These are phyloP conservation scores for Minunthozetes semirufus DNA, from an alignment of 2,888 invertebrate species.

Conservation along the genomic window DNA sequence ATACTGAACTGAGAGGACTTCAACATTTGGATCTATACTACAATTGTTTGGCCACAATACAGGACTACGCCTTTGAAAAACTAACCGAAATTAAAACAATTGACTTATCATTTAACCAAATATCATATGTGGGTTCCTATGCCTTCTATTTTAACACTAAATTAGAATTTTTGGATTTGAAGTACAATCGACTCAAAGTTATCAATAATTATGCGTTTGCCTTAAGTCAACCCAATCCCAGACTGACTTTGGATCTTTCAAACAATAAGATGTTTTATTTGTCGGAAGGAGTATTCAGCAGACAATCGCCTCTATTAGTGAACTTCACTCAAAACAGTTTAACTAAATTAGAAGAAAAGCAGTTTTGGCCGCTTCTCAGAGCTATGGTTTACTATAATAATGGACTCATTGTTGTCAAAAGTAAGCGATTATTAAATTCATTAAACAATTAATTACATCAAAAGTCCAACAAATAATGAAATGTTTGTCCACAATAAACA, in stretches of 20 bases:
- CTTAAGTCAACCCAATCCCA: conserved; percentile 32
- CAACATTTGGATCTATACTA: conserved; percentile 39
- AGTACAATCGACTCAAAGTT: conserved; percentile 39
- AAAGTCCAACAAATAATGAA: background rate
- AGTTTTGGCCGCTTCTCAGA: conserved; percentile 36
- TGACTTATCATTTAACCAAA: conserved; percentile 41
- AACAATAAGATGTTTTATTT: conserved; percentile 40
- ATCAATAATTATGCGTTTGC: conserved; percentile 40
- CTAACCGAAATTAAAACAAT: conserved; percentile 36
- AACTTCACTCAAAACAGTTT: conserved; percentile 39
- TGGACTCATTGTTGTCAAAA: conserved; percentile 37
- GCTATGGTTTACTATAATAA: conserved; percentile 38
- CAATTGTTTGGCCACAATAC: conserved; percentile 39
- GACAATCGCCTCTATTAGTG: conserved; percentile 38
- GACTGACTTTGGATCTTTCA: conserved; percentile 36
- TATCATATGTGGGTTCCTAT: conserved; percentile 40
- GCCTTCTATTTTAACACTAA: conserved; percentile 38
- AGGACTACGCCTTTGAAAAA: conserved; percentile 39
- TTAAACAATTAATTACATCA: background rate
- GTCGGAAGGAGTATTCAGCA: conserved; percentile 38
- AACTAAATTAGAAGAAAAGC: conserved; percentile 35
- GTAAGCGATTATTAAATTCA: conserved; percentile 36
- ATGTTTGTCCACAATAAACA: background rate
- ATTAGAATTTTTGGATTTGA: conserved; percentile 38
- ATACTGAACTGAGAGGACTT: conserved; percentile 37